Conservation (phyloP, 2,888 invertebrate genomes). For the Neria commutata region DNA sequence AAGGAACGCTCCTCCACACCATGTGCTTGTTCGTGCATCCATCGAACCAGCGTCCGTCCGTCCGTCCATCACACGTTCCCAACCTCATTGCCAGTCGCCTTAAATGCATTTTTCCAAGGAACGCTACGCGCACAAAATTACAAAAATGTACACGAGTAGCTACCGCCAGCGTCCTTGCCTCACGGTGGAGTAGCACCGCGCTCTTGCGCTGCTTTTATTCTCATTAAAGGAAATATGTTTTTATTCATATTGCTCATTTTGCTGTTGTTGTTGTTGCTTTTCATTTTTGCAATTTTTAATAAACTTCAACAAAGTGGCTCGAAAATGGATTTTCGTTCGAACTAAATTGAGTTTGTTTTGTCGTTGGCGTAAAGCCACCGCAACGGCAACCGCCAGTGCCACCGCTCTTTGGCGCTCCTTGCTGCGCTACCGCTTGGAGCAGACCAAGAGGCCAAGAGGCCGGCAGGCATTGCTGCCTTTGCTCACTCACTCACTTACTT, state of each 20-base stretch:
- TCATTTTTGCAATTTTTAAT: conserved; percentile 28
- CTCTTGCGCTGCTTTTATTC: neutral
- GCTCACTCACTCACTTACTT: no score
- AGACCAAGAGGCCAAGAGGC: neutral
- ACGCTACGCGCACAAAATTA: conserved; percentile 30
- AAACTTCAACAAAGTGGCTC: conserved; percentile 30
- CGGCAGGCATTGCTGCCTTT: neutral
- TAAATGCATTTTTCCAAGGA: conserved; percentile 45
- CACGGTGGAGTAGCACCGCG: neutral
- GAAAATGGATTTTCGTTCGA: conserved; percentile 17
- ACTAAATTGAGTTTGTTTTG: conserved; percentile 27
- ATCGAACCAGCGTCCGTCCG: conserved; percentile 27
- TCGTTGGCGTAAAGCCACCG: conserved; percentile 27
- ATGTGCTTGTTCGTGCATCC: neutral
- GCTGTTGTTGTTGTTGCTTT: conserved; percentile 2
- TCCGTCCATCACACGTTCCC: neutral
- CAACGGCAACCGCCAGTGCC: conserved; percentile 43
- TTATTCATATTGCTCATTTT: conserved; percentile 14
- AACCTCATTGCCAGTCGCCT: conserved; percentile 18
- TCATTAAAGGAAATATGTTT: conserved; percentile 9
- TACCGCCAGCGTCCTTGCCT: conserved; percentile 21
- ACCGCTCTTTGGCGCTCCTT: conserved; percentile 7
- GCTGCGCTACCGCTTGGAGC: conserved; percentile 8
- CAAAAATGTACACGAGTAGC: conserved; percentile 7
- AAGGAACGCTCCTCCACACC: neutral